Evolutionary conservation across 2,888 invertebrate species (phyloP).

Genomic region (Seira sanloemensis): DNA sequence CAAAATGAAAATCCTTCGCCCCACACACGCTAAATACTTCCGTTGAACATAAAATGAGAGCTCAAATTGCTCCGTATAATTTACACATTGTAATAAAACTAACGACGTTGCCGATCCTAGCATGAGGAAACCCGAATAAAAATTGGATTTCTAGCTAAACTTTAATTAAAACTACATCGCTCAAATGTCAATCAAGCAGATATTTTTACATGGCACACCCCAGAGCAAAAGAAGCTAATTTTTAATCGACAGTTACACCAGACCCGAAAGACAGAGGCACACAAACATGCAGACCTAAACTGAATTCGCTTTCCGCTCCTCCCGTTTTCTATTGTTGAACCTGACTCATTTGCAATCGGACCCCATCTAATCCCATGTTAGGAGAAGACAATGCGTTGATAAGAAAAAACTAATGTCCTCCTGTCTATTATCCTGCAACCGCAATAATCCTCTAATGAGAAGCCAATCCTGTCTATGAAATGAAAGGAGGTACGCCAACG

Average conservation of each 20-base stretch:
- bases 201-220: constrained; percentile 28
- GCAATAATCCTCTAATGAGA: background rate
- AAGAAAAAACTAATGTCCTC: background rate
- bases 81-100: constrained; percentile 38
- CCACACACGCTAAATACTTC: background rate
- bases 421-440: background rate
- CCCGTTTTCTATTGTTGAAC: constrained; percentile 12
- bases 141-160: background rate
- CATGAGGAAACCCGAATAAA: background rate
- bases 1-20: background rate
- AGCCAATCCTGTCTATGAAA: background rate
- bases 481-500: background rate
- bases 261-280: too few species aligned
- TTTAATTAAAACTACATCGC: background rate
- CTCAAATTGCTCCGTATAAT: constrained; percentile 21
- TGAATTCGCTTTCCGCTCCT: constrained; percentile 26
- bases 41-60: background rate
- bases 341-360: background rate
- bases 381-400: constrained; percentile 1
- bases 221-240: background rate
- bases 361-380: background rate
- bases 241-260: constrained; percentile 15
- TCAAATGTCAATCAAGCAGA: background rate
- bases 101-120: too few species aligned
- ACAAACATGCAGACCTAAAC: too few species aligned